Percentiles rank a stretch among this genome's conserved stretches.
Evolutionary conservation across 2,797 vertebrate species (phyloP).

Genomic region (Neosilurus mollespiculum): DNA sequence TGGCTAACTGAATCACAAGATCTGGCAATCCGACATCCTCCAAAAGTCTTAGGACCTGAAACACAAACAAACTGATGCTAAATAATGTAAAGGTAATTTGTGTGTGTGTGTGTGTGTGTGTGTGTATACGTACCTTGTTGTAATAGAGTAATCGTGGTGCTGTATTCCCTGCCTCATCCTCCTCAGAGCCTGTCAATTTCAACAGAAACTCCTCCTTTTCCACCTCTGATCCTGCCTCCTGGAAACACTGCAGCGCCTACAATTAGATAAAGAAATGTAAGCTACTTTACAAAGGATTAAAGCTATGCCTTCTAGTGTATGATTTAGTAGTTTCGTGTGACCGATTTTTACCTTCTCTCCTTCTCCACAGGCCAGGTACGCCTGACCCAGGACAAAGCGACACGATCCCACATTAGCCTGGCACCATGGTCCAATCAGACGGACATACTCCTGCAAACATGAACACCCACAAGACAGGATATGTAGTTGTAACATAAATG

Average conservation of each 20-base stretch:
- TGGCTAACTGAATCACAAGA: conserved; percentile 86
- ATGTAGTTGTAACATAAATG: not conserved
- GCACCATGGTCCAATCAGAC: conserved; percentile 88
- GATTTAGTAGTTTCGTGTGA: not conserved
- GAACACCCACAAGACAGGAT: conserved; percentile 9
- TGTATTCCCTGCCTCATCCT: conserved; percentile 71
- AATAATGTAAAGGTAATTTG: too few species aligned
- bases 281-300: not conserved
- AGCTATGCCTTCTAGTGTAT: not conserved
- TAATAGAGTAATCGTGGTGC: conserved; percentile 84
- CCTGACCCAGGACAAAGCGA: conserved; percentile 89
- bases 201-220: conserved; percentile 92
- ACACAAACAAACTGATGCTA: not conserved
- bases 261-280: not conserved
- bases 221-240: conserved; percentile 85
- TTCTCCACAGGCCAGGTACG: conserved; percentile 89
- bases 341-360: conserved; percentile 82
- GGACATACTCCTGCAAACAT: conserved; percentile 82
- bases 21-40: conserved; percentile 88
- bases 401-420: conserved; percentile 92
- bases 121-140: conserved; percentile 78
- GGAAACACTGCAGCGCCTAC: conserved; percentile 91
- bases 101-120: not conserved
- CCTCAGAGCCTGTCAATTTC: conserved; percentile 76
- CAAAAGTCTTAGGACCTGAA: conserved; percentile 85